Base-by-base conservation (phyloP, 2,888 invertebrate species). In the Caenorhabditis auriculariae region DNA sequence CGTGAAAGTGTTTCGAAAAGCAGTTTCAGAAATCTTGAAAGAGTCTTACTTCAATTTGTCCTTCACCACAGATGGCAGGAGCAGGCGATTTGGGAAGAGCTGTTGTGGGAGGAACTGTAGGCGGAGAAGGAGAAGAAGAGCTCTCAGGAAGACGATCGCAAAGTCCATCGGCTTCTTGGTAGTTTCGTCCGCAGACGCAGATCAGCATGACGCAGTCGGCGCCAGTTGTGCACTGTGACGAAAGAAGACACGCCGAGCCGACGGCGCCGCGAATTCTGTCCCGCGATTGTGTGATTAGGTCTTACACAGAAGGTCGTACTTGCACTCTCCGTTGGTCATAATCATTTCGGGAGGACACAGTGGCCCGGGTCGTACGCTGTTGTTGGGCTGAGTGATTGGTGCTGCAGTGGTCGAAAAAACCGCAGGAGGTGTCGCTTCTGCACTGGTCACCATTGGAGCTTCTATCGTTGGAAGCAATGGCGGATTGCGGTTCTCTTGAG, bases 161-260 rank as follows among this genome's bases (percentile, higher is more conserved):
- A 17, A 50, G 41, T 21, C 62, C 67, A 17, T 72, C 58, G 7
- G 45, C 44, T 37, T 66, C 67, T 6, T 51, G 44, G 54, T 57
- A 66, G 23, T 49, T 50, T 37, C 61, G 63, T 3, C 54, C 46
- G 53, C 77, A 77, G 12, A 47, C 46, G 54, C 77, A 77, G 19
- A 64, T 19, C 28, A 60, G 63, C 5, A 49, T 54, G 17, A 69
- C 54, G 44, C 77, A 77, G 32, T 69, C 64, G 1, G 75, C 66
- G 23, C 69, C 66, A 15, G 48, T 51, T 12, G 72, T 72, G 45
- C 77, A 77, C 42, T 77, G 73, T 0, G 66, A 60, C 0, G 60
- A 55, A n/a, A 69, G 53, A 1, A 73, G 51, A 54, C 77, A 77
- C 2, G 68, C 57, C 12, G 75, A 72, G 15, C 77, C 76, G 15